phyloP scores from a whole-genome alignment of 2,888 invertebrate genomes.

The Oscheius sp. region DNA sequence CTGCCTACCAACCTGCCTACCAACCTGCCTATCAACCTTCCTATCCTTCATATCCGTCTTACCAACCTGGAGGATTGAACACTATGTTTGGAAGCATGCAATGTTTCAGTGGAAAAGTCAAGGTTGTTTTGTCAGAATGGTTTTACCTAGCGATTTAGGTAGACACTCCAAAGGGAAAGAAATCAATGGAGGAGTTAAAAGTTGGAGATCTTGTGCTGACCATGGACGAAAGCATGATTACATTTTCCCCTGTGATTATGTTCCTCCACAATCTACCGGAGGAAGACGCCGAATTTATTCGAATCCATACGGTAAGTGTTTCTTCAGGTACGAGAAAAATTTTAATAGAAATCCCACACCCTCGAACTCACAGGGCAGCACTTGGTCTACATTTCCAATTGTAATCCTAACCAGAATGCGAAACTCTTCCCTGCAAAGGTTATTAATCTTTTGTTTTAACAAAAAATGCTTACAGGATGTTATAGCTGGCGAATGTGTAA shows the following conservation, averaged over 20 bases:
- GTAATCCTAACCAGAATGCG: constrained; percentile 41
- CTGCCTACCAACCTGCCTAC: constrained; percentile 16
- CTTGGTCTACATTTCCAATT: constrained; percentile 61
- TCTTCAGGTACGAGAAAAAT: background rate
- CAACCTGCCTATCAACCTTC: constrained; percentile 21
- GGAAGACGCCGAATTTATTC: constrained; percentile 57
- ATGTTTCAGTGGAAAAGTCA: constrained; percentile 66
- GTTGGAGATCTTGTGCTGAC: constrained; percentile 65
- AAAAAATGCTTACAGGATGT: constrained; percentile 38
- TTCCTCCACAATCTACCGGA: constrained; percentile 61
- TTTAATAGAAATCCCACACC: constrained; percentile 24
- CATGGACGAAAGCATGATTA: constrained; percentile 61
- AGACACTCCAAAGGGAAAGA: constrained; percentile 56
- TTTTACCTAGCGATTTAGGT: constrained; percentile 26
- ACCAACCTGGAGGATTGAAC: constrained; percentile 31
- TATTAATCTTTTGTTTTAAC: background rate
- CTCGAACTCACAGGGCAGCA: constrained; percentile 63
- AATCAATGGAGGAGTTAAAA: constrained; percentile 60
- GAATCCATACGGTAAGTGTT: constrained; percentile 46
- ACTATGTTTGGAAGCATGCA: constrained; percentile 43
- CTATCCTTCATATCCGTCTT: constrained; percentile 32
- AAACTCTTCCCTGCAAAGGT: constrained; percentile 49
- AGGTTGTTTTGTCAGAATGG: too few relatives aligned
- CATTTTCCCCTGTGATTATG: constrained; percentile 66
- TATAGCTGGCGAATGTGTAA: constrained; percentile 54